Conservation (phyloP, 2,113 vertebrate genomes). For the Fregetta grallaria region DNA sequence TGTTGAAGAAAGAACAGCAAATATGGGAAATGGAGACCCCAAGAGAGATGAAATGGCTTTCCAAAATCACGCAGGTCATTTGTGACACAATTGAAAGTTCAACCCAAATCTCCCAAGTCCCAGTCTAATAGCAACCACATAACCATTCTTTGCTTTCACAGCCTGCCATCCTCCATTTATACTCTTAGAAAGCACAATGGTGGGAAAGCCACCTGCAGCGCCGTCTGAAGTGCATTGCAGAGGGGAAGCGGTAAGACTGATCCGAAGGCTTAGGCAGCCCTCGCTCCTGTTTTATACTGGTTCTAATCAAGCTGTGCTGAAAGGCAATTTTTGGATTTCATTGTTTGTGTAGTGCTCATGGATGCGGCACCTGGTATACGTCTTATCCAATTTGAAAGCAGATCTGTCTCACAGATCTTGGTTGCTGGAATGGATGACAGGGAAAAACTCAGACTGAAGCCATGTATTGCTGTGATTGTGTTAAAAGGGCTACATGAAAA, state of each 20-base stretch:
- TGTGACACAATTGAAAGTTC: background rate
- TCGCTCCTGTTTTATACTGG: background rate
- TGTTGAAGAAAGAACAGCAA: background rate
- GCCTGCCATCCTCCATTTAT: background rate
- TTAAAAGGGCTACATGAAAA: conserved; percentile 3
- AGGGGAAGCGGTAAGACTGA: background rate
- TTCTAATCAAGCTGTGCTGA: conserved; percentile 5
- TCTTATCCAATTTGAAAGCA: conserved; percentile 36
- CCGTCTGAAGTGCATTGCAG: background rate
- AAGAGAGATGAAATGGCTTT: background rate
- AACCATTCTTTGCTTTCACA: background rate
- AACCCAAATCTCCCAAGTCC: background rate
- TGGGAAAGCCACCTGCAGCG: background rate
- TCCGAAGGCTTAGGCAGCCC: background rate
- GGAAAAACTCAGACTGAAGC: background rate
- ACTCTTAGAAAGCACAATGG: background rate
- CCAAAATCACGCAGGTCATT: background rate
- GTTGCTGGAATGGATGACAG: background rate
- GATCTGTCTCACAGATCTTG: background rate
- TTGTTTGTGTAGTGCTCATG: background rate
- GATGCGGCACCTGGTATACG: background rate
- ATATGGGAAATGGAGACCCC: background rate
- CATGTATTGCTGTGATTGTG: background rate
- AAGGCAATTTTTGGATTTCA: conserved; percentile 9
- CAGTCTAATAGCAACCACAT: background rate